Evolutionary conservation across 2,888 invertebrate genomes (phyloP).

Genomic region (Ceramica pisi): DNA sequence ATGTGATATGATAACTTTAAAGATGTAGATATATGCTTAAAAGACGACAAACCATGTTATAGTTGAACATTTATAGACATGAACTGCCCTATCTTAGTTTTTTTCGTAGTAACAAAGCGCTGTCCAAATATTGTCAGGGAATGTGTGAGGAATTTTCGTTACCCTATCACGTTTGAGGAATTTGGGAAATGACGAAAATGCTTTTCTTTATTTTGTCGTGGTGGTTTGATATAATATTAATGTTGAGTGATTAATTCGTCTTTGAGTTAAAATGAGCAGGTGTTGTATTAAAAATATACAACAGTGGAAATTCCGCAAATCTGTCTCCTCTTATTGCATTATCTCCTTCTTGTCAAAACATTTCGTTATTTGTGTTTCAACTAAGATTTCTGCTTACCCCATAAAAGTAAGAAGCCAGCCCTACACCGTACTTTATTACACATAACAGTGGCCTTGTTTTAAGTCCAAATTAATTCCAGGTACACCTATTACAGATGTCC

Average conservation of each 20-base stretch:
- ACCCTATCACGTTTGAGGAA: slow-evolving; percentile 8
- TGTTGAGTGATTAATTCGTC: not conserved
- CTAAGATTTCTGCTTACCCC: slow-evolving; percentile 3
- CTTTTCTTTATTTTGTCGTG: not conserved
- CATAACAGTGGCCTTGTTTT: slow-evolving; percentile 66
- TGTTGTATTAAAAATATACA: not conserved
- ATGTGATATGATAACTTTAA: not conserved
- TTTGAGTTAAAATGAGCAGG: not conserved
- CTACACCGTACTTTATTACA: slow-evolving; percentile 61
- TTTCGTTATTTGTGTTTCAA: not conserved
- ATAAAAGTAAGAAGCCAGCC: slow-evolving; percentile 21
- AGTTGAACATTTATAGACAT: not conserved
- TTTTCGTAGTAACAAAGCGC: slow-evolving; percentile 1
- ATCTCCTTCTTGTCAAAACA: not conserved
- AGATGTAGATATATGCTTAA: not conserved
- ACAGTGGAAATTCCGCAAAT: not conserved
- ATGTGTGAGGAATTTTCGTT: slow-evolving; percentile 21
- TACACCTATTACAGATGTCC: slow-evolving; percentile 69
- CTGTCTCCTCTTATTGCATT: not conserved
- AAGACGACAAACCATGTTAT: not conserved
- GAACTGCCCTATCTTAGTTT: not conserved
- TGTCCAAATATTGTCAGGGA: slow-evolving; percentile 7
- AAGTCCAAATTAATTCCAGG: slow-evolving; percentile 69
- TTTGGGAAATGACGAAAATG: slow-evolving; percentile 7
- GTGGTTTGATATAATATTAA: not conserved